Conservation (phyloP, 2,888 invertebrate species). For the Saturnia pavonia region DNA sequence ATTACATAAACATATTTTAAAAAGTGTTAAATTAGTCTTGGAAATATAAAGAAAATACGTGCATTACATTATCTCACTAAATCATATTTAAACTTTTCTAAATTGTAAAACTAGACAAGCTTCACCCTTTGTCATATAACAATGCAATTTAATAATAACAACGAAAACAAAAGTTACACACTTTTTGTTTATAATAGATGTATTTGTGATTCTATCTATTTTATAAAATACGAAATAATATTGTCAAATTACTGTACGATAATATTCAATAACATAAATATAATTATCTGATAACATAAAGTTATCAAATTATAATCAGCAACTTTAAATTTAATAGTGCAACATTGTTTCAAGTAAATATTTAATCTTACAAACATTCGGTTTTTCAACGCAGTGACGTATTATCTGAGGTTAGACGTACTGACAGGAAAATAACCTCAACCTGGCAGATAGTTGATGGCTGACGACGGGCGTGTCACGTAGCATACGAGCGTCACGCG, state of each 20-base stretch:
- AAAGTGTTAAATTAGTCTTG: no score
- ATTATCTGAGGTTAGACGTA: conserved; percentile 20
- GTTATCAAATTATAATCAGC: background rate
- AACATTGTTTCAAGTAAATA: background rate
- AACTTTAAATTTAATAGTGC: background rate
- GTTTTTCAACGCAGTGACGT: background rate
- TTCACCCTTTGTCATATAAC: no score
- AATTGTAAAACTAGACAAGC: background rate
- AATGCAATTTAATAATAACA: no score
- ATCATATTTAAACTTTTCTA: background rate
- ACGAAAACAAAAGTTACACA: no score
- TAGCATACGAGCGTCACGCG: conserved; percentile 1
- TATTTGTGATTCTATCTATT: no score
- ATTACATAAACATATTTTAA: no score
- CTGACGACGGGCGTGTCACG: conserved; percentile 20
- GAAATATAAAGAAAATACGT: no score
- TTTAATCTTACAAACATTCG: conserved; percentile 6
- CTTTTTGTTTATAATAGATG: no score
- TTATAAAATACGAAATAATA: background rate
- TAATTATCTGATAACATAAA: background rate
- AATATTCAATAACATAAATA: background rate
- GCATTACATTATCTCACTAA: no score
- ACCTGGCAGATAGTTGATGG: conserved; percentile 10
- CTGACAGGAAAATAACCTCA: conserved; percentile 17
- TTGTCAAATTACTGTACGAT: background rate